A percentile compares a stretch with the other conserved stretches of the same genome.
phyloP scores from a whole-genome alignment of 2,888 invertebrate species.

The Chaetogeoica ovagalla region DNA sequence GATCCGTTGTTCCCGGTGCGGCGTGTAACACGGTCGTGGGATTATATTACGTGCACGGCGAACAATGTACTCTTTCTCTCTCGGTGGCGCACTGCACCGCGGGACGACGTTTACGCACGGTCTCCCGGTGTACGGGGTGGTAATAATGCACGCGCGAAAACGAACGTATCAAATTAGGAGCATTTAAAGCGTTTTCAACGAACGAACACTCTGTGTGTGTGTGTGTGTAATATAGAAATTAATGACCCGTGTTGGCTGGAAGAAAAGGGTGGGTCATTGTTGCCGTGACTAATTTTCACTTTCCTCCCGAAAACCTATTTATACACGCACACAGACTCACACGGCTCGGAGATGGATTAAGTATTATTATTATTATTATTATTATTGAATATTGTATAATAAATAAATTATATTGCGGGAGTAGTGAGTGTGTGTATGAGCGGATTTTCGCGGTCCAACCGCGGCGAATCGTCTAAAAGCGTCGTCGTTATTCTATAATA shows the following conservation, averaged over 20 bases:
- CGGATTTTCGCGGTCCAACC: slow-evolving; percentile 42
- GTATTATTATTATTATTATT: slow-evolving; percentile 5
- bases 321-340: no score
- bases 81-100: no score
- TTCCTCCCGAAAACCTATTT: slow-evolving; percentile 11
- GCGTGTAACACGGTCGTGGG: no score
- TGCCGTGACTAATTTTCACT: slow-evolving; percentile 52
- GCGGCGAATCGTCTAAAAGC: slow-evolving; percentile 49
- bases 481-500: neutral
- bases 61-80: no score
- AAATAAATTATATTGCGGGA: neutral
- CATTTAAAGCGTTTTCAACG: slow-evolving; percentile 51
- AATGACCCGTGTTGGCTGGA: slow-evolving; percentile 49
- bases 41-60: no score
- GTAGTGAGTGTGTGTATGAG: neutral
- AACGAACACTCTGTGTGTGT: neutral
- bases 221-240: slow-evolving; percentile 21
- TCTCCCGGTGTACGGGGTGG: no score
- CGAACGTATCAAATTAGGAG: slow-evolving; percentile 50
- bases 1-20: no score
- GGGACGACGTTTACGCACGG: no score
- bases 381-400: slow-evolving; percentile 17
- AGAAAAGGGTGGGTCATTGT: slow-evolving; percentile 51
- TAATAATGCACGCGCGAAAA: slow-evolving; percentile 36
- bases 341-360: neutral